These are phyloP conservation scores for Augochlorella aurata DNA, from an alignment of 2,888 invertebrate species.

Conservation along the genomic window DNA sequence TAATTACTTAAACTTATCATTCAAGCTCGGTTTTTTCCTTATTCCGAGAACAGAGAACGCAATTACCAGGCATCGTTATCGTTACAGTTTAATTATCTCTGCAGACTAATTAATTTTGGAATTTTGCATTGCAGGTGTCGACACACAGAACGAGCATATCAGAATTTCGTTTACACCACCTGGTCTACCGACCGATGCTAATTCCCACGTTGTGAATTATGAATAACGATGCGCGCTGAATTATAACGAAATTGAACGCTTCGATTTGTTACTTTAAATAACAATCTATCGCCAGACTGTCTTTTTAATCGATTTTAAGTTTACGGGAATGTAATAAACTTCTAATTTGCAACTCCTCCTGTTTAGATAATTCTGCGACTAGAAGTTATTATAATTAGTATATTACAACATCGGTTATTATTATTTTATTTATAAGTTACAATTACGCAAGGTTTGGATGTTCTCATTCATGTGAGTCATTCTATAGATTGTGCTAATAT, in stretches of 20 bases:
- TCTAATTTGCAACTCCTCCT: no score
- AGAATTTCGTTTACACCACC: background rate
- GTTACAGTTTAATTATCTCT: constrained; percentile 1
- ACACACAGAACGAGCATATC: no score
- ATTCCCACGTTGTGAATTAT: background rate
- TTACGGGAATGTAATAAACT: no score
- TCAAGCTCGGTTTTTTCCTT: background rate
- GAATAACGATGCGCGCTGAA: background rate
- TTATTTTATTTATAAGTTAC: no score
- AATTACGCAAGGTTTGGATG: no score
- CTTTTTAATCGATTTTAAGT: no score
- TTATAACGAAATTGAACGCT: background rate
- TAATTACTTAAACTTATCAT: constrained; percentile 12
- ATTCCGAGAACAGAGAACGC: background rate
- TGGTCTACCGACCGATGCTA: background rate
- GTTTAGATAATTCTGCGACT: no score
- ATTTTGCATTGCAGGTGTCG: background rate
- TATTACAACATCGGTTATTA: no score
- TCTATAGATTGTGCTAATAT: no score
- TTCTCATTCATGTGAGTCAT: no score
- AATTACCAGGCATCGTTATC: background rate
- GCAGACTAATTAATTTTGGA: background rate
- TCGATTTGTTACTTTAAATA: background rate
- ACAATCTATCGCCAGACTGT: background rate
- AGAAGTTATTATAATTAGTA: no score